phyloP scores from a whole-genome alignment of 2,113 vertebrate species.

The Hemichromis elongatus region DNA sequence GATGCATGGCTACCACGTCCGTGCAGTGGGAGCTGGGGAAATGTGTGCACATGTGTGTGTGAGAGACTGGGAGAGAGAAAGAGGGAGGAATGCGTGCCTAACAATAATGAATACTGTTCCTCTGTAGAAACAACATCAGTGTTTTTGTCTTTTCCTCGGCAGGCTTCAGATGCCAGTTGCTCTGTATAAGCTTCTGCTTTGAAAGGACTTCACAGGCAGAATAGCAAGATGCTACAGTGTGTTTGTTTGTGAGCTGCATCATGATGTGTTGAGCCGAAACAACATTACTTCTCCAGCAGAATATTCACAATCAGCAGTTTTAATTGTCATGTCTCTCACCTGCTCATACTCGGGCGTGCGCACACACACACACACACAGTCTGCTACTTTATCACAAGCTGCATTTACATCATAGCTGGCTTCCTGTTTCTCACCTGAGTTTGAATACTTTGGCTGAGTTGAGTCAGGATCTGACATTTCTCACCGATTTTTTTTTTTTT shows the following conservation, averaged over 20 bases:
- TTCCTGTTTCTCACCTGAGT: neutral
- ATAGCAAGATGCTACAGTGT: neutral
- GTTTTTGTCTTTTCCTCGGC: neutral
- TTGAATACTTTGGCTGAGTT: too few relatives aligned
- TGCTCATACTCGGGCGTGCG: neutral
- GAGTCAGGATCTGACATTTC: neutral
- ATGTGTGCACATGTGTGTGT: neutral
- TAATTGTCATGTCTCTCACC: conserved; percentile 14
- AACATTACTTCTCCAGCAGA: neutral
- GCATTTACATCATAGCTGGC: neutral
- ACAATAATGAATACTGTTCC: neutral
- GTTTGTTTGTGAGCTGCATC: conserved; percentile 23
- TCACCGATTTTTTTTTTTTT: too few relatives aligned
- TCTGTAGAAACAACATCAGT: neutral
- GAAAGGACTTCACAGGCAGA: neutral
- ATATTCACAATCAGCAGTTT: neutral
- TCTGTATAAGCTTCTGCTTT: neutral
- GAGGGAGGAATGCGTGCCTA: neutral
- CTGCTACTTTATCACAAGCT: neutral
- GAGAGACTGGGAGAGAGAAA: neutral
- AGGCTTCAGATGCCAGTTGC: neutral
- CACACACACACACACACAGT: neutral
- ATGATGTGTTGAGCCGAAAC: conserved; percentile 10
- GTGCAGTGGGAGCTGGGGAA: neutral
- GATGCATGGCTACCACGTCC: neutral